Conservation (phyloP, 2,888 invertebrate species). For the Resseliella maxima region DNA sequence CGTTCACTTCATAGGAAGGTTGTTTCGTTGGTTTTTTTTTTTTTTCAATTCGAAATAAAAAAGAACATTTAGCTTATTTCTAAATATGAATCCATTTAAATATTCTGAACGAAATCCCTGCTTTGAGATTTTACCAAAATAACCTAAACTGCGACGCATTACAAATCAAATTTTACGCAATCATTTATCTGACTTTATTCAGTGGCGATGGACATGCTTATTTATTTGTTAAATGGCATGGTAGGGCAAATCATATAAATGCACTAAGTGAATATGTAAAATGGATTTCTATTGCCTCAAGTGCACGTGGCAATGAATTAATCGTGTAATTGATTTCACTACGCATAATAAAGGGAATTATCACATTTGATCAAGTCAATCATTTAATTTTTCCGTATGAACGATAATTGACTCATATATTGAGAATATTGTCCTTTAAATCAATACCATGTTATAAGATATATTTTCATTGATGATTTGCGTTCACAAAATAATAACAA, state of each 20-base stretch:
- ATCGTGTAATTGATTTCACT: conserved; percentile 47
- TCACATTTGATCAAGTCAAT: neutral
- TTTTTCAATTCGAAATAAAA: neutral
- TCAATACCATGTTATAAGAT: neutral
- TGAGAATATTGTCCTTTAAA: too few species aligned
- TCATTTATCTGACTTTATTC: neutral
- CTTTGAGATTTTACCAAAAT: conserved; percentile 25
- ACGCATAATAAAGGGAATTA: conserved; percentile 39
- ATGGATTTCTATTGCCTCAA: neutral
- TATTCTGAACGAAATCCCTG: neutral
- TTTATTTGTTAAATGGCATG: neutral
- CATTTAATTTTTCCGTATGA: neutral
- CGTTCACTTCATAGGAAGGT: neutral
- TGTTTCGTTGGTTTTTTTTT: neutral
- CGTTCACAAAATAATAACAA: too few species aligned
- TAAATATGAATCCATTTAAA: neutral
- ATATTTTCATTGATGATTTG: too few species aligned
- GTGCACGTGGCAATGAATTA: conserved; percentile 28
- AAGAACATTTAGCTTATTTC: neutral
- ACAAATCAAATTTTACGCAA: conserved; percentile 49
- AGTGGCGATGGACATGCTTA: neutral
- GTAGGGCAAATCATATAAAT: neutral
- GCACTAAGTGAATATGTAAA: neutral
- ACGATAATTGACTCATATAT: neutral
- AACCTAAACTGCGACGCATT: conserved; percentile 48